These are phyloP conservation scores for Atta cephalotes DNA, from an alignment of 1,140 invertebrate genomes.

Conservation along the genomic window DNA sequence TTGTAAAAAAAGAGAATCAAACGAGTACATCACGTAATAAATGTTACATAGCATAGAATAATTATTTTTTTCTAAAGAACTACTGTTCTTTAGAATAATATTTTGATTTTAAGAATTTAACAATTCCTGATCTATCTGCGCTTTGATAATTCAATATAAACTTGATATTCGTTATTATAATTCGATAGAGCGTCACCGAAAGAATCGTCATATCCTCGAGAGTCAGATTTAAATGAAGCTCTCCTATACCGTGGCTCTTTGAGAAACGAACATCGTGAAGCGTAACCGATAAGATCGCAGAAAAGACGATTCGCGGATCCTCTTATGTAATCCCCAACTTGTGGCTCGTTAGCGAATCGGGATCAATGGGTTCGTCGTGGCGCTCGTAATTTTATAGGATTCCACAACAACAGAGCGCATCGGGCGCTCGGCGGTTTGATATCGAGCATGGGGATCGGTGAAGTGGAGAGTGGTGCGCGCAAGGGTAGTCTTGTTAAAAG, in stretches of 20 bases:
- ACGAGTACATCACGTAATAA: not conserved
- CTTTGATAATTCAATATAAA: not conserved
- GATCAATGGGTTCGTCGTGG: conserved; percentile 80
- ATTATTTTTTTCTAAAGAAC: not conserved
- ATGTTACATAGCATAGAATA: not conserved
- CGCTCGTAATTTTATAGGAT: conserved; percentile 81
- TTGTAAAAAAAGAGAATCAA: not conserved
- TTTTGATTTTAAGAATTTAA: not conserved
- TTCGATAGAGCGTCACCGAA: not conserved
- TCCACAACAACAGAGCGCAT: conserved; percentile 75
- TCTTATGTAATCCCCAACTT: conserved; percentile 56
- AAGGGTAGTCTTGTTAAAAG: conserved; percentile 80
- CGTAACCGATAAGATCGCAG: conserved; percentile 59
- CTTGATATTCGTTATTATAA: not conserved
- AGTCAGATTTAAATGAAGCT: conserved; percentile 29
- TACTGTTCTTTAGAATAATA: not conserved
- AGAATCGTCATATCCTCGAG: not conserved
- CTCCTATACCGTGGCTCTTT: not conserved
- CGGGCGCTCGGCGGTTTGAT: conserved; percentile 63
- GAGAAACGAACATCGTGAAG: conserved; percentile 38
- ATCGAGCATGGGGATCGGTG: conserved; percentile 75
- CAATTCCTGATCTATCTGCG: not conserved
- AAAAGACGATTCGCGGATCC: conserved; percentile 74
- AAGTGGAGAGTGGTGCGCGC: conserved; percentile 66
- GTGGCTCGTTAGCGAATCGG: conserved; percentile 77